These are phyloP conservation scores for Burhinus bistriatus DNA, from an alignment of 2,113 vertebrate species.

Conservation along the genomic window DNA sequence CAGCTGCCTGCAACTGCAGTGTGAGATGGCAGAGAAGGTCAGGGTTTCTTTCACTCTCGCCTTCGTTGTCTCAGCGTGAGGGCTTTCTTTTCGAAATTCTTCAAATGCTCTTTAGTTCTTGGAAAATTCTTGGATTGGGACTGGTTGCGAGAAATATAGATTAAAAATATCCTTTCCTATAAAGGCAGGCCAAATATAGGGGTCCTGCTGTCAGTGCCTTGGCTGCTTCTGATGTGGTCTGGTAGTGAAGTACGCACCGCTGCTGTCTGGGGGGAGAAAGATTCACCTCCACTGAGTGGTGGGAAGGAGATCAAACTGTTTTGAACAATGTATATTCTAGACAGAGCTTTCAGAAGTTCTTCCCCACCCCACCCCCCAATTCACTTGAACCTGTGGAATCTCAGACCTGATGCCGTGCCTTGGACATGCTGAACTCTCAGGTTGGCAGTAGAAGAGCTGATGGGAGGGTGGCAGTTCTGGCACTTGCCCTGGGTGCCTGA, in stretches of 20 bases:
- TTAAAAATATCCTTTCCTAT: neutral
- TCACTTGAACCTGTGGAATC: neutral
- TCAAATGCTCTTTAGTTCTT: neutral
- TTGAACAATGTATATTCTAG: neutral
- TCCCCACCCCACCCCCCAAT: no score
- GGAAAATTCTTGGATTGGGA: neutral
- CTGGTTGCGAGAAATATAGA: neutral
- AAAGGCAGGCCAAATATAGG: neutral
- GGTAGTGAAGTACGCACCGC: neutral
- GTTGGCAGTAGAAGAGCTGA: neutral
- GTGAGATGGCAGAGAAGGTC: neutral
- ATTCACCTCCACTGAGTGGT: neutral
- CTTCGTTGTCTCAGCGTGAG: neutral
- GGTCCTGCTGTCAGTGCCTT: neutral
- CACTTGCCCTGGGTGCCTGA: neutral
- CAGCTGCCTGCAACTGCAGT: neutral
- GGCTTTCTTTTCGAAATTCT: neutral
- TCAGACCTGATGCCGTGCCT: neutral
- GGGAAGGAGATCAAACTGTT: neutral
- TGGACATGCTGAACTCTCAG: neutral
- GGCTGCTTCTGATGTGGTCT: neutral
- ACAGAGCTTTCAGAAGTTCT: neutral
- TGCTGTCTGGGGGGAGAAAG: neutral
- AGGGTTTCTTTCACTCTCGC: neutral
- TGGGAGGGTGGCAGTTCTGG: neutral